Conservation (phyloP, 2,797 vertebrate genomes). For the Cheracebus regulus region DNA sequence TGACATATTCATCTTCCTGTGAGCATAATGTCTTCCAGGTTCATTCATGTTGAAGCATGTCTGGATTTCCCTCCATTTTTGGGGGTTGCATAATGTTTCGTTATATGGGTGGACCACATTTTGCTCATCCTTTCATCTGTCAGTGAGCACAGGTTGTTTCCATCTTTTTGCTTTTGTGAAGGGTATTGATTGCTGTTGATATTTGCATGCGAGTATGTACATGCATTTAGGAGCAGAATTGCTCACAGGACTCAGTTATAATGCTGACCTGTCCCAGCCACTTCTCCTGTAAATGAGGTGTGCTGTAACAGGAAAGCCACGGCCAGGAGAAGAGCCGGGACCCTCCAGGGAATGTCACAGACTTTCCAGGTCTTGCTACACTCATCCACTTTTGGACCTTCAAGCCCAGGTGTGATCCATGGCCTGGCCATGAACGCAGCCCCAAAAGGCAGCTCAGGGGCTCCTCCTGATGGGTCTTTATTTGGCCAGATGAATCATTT, state of each 20-base stretch:
- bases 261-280: fast-evolving
- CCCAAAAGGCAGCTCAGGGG: too few species aligned
- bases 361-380: not conserved
- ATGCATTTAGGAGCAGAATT: not conserved
- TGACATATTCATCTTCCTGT: fast-evolving
- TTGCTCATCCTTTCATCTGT: fast-evolving
- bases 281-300: not conserved
- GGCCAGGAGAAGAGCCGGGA: fast-evolving
- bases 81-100: fast-evolving
- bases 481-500: not conserved
- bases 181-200: not conserved
- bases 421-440: not conserved
- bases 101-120: fast-evolving
- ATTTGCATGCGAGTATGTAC: fast-evolving
- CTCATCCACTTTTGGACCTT: not conserved
- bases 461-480: fast-evolving
- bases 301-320: fast-evolving
- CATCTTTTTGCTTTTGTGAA: fast-evolving
- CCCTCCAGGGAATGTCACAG: too few species aligned
- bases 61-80: not conserved
- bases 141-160: fast-evolving
- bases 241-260: not conserved
- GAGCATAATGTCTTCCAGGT: fast-evolving
- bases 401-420: not conserved
- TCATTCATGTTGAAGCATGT: fast-evolving